phyloP scores from a whole-genome alignment of 2,113 vertebrate genomes.

The Nannospalax galili region DNA sequence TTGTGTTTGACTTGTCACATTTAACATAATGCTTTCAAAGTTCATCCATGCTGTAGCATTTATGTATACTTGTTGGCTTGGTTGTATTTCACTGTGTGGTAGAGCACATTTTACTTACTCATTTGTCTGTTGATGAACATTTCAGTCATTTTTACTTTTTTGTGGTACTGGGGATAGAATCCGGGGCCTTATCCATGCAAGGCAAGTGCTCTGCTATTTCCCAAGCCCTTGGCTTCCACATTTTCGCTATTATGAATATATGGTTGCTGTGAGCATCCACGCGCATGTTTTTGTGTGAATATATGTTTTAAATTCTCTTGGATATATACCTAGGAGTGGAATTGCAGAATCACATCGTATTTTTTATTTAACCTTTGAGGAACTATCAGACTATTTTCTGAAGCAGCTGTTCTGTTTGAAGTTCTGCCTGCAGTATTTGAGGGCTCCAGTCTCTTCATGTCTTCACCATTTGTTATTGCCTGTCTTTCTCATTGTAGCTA shows the following conservation, averaged over 20 bases:
- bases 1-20: not conserved
- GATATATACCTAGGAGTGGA: not conserved
- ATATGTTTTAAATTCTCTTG: constrained; percentile 20
- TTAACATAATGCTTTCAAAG: not conserved
- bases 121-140: not conserved
- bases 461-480: not conserved
- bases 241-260: not conserved
- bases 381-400: constrained; percentile 27
- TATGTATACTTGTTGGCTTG: not conserved
- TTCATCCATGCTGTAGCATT: not conserved
- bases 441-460: not conserved
- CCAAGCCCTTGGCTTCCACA: not conserved
- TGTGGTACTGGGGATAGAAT: not conserved
- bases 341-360: not conserved
- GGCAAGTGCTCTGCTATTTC: not conserved
- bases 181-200: not conserved
- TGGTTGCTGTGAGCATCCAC: not conserved
- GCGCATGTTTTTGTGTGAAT: not conserved
- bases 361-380: constrained; percentile 31
- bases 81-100: not conserved
- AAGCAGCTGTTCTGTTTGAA: not conserved
- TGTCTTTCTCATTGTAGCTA: not conserved
- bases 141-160: not conserved
- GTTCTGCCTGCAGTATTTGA: not conserved
- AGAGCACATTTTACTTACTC: not conserved